Evolutionary conservation across 2,113 vertebrate species (phyloP), one percentile per base, ranked within the genome.

Genomic region (Chrysochloris asiatica): DNA sequence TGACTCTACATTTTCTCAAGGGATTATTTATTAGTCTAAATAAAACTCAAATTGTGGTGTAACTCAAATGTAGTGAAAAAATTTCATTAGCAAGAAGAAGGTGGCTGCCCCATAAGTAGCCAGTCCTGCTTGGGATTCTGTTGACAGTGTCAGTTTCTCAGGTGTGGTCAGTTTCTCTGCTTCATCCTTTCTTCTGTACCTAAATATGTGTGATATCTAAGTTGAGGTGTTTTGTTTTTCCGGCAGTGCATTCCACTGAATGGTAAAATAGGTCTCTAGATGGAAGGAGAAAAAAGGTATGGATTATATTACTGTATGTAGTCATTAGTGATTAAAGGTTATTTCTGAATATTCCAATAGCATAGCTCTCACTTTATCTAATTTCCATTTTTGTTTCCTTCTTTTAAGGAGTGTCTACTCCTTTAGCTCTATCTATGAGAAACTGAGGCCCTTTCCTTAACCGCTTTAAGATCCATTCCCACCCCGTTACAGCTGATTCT

Each of bases 31-130:
- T 88, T 88, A 90, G 48, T 38, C 33, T 30, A 38, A 56, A 77
- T 61, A 8, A 83, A 86, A 48, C 41, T 86, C 63, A 83, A 79
- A 45, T 91, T 78, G 54, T 89, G 83, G 71, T 91, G 85, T 38
- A 86, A 45, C 38, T 91, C 28, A 82, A 30, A 33, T 72, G 47
- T 73, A 90, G 36, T 89, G n/a, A n/a, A n/a, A n/a, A n/a, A n/a
- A n/a, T n/a, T n/a, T 13, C 36, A 52, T 33, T 36, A 61, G n/a
- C 3, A 0, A 86, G 38, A 43, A 93, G 56, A 52, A n/a, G 33
- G 4, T 5, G 14, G 59, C 33, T 78, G 1, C 54, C 41, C 30
- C n/a, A 11, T 73, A n/a, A 50, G 43, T 81, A n/a, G 83, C n/a
- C 77, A n/a, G n/a, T n/a, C n/a, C n/a, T n/a, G n/a, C n/a, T n/a